These are phyloP conservation scores for Neotragus pygmaeus DNA, from an alignment of 2,113 vertebrate genomes.

Conservation along the genomic window DNA sequence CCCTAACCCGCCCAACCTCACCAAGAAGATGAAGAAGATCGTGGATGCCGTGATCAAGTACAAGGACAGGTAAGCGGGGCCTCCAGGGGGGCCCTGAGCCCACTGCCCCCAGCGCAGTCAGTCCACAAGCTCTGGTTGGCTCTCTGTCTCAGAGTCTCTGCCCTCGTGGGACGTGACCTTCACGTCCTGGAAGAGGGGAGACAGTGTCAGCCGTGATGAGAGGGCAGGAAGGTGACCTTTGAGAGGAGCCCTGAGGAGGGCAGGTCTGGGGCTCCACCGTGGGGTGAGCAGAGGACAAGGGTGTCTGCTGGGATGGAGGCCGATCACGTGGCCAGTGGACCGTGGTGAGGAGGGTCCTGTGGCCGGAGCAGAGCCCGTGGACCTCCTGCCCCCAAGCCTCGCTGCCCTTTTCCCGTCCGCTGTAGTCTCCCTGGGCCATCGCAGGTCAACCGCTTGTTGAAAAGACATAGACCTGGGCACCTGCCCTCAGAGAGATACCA, in stretches of 20 bases:
- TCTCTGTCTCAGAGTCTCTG: not conserved
- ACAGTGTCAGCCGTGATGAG: fast-evolving
- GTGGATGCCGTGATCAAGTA: constrained; percentile 96
- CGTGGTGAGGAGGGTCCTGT: fast-evolving
- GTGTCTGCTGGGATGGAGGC: fast-evolving
- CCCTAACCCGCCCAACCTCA: constrained; percentile 92
- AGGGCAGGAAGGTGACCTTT: not conserved
- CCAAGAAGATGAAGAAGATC: constrained; percentile 97
- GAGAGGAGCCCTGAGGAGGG: not conserved
- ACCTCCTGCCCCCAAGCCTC: not conserved
- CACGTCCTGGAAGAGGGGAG: fast-evolving
- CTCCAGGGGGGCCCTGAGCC: fast-evolving
- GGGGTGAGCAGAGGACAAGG: not conserved
- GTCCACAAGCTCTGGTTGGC: fast-evolving
- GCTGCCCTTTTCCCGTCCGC: fast-evolving
- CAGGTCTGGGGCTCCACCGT: not conserved
- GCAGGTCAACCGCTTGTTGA: not conserved
- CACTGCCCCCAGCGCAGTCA: too few species aligned
- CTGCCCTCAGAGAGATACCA: not conserved
- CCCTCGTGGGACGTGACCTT: fast-evolving
- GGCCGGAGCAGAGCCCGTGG: not conserved
- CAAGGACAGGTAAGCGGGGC: constrained; percentile 90
- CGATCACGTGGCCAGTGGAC: fast-evolving
- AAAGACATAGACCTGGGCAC: not conserved
- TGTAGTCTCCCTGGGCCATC: not conserved